Evolutionary conservation across 2,113 vertebrate genomes (phyloP).

Genomic region (Etia nguti): DNA sequence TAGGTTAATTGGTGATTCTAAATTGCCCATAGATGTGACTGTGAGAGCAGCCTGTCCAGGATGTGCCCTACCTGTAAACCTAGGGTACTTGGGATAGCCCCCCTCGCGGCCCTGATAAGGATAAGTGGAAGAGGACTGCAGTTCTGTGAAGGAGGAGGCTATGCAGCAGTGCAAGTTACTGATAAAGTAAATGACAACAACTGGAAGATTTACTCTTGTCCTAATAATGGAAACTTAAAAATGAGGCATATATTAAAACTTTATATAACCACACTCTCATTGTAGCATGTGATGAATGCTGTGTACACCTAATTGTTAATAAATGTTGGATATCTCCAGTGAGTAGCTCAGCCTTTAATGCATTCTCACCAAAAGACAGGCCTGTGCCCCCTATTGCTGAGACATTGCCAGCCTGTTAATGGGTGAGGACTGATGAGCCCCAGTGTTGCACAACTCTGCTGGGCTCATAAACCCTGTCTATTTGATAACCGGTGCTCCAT

Average conservation of each 20-base stretch:
- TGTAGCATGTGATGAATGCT: constrained; percentile 6
- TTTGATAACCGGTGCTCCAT: constrained; percentile 55
- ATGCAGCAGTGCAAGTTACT: neutral
- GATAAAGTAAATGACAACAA: neutral
- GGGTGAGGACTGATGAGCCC: constrained; percentile 37
- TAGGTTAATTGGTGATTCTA: neutral
- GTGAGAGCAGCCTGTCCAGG: neutral
- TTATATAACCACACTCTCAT: neutral
- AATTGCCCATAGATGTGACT: neutral
- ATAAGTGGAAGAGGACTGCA: neutral
- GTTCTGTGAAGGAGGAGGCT: neutral
- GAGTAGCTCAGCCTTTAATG: neutral
- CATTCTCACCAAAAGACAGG: constrained; percentile 2
- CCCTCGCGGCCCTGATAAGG: neutral
- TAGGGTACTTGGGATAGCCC: neutral
- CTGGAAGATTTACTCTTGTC: neutral
- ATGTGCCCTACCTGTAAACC: neutral
- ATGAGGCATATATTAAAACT: neutral
- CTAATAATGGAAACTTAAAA: neutral
- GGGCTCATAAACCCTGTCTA: constrained; percentile 45
- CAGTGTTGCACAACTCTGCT: constrained; percentile 16
- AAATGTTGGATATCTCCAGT: constrained; percentile 1
- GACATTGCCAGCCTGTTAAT: constrained; percentile 29
- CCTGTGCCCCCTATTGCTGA: constrained; percentile 8
- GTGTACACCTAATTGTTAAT: constrained; percentile 24